Evolutionary conservation across 2,888 invertebrate species (phyloP), one percentile per base, ranked within the genome.

Genomic region (Schrankia costaestrigalis): DNA sequence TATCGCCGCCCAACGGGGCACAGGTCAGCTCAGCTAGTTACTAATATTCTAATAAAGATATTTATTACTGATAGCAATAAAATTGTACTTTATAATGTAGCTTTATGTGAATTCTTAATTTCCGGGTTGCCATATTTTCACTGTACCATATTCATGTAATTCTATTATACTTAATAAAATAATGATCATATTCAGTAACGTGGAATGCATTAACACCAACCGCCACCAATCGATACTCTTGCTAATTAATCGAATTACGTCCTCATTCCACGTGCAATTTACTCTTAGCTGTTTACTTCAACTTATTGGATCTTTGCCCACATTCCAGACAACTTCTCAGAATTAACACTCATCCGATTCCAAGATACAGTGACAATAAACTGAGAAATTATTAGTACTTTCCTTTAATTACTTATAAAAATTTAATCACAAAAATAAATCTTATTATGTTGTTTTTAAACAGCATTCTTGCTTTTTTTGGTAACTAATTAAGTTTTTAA

Each of bases 301-400:
- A n/a, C 26, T 26, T 31, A 24, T 35, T 49, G 35, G 34, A 42
- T 26, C 23, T 11, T n/a, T 34, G 31, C 29, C 36, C 45, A 37
- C 23, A 27, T 14, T 25, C 13, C 18, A n/a, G 12, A n/a, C 11
- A 23, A 23, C 32, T 17, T 31, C 30, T 35, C 33, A 10, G 5
- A n/a, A 2, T 9, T 15, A n/a, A 8, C 25, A 15, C 12, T 27
- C 18, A 7, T 14, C 24, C 4, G 6, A 24, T 22, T 17, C 30
- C 23, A 37, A 26, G 26, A 41, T 46, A 25, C 17, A 38, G 12
- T 18, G 22, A 15, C 19, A 15, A 17, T 25, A 18, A 31, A 26
- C 22, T 23, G 10, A 11, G 5, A 30, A 33, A 15, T 9, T 33
- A 34, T 35, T 22, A 15, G 9, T 26, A 55, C 46, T 52, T 54